These are phyloP conservation scores for Pheosia gnoma DNA, from an alignment of 2,888 invertebrate genomes.

Conservation along the genomic window DNA sequence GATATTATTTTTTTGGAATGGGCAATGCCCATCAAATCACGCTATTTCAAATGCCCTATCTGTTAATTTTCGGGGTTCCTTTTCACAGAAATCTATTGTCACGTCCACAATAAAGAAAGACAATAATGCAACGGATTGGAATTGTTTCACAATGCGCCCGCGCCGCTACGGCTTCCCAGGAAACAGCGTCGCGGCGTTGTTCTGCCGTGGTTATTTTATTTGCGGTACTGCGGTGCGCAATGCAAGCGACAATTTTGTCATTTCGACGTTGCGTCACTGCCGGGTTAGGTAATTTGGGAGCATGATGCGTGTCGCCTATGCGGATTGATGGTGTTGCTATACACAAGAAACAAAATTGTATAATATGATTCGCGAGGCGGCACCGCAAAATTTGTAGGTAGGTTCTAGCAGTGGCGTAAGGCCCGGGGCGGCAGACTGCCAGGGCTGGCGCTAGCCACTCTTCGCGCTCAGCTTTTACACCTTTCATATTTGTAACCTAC, in stretches of 20 bases:
- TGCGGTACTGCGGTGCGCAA: conserved; percentile 46
- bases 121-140: conserved; percentile 41
- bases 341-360: conserved; percentile 16
- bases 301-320: conserved; percentile 73
- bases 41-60: no score
- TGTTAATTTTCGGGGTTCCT: conserved; percentile 16
- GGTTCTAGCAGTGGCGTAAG: no score
- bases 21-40: no score
- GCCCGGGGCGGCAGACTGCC: no score
- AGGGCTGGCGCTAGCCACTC: no score
- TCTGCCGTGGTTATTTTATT: conserved; percentile 44
- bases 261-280: conserved; percentile 62
- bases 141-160: conserved; percentile 48
- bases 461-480: no score
- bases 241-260: conserved; percentile 69
- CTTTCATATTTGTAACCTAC: no score
- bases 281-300: conserved; percentile 66
- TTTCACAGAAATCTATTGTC: conserved; percentile 33
- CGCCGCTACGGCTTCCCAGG: conserved; percentile 45
- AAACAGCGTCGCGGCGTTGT: conserved; percentile 38
- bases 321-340: conserved; percentile 17
- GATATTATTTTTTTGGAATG: no score
- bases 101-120: conserved; percentile 37
- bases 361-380: neutral
- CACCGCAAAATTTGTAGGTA: no score